These are phyloP conservation scores for Synergus umbraculus DNA, from an alignment of 2,888 invertebrate genomes.

Conservation along the genomic window DNA sequence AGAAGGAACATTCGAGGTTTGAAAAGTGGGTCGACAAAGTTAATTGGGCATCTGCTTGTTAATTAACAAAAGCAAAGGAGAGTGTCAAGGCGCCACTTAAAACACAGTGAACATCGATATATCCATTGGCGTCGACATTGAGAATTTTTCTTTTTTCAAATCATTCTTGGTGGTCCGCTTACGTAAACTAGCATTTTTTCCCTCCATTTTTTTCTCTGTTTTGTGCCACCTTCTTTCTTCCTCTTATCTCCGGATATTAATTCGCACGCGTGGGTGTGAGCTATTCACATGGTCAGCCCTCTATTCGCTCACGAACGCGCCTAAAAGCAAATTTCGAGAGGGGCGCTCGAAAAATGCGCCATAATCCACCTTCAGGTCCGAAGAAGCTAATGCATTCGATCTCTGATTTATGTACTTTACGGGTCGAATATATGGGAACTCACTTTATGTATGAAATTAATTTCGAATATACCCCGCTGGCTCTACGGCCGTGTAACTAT, in stretches of 20 bases:
- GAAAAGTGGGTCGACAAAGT: constrained; percentile 24
- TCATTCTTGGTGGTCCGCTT: constrained; percentile 7
- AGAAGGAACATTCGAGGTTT: constrained; percentile 14
- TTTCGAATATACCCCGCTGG: constrained; percentile 73
- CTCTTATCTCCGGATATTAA: constrained; percentile 68
- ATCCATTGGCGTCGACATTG: background rate
- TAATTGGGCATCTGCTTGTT: constrained; percentile 29
- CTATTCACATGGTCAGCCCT: constrained; percentile 49
- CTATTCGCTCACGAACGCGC: constrained; percentile 51
- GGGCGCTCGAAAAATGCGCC: constrained; percentile 56
- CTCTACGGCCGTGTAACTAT: constrained; percentile 73
- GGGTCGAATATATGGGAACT: constrained; percentile 70
- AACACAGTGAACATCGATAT: constrained; percentile 32
- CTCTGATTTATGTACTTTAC: constrained; percentile 73
- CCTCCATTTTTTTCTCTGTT: background rate
- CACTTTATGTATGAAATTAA: constrained; percentile 72
- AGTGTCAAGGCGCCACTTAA: constrained; percentile 22
- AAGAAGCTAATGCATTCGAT: constrained; percentile 73
- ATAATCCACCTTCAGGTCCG: constrained; percentile 60
- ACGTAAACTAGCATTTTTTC: constrained; percentile 1
- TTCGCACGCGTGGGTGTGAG: constrained; percentile 69
- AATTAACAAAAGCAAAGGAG: constrained; percentile 17
- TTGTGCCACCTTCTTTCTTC: constrained; percentile 46
- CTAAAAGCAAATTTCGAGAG: constrained; percentile 48
- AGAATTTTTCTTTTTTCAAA: background rate